phyloP scores from a whole-genome alignment of 2,113 vertebrate genomes.

The Elachura formosa region DNA sequence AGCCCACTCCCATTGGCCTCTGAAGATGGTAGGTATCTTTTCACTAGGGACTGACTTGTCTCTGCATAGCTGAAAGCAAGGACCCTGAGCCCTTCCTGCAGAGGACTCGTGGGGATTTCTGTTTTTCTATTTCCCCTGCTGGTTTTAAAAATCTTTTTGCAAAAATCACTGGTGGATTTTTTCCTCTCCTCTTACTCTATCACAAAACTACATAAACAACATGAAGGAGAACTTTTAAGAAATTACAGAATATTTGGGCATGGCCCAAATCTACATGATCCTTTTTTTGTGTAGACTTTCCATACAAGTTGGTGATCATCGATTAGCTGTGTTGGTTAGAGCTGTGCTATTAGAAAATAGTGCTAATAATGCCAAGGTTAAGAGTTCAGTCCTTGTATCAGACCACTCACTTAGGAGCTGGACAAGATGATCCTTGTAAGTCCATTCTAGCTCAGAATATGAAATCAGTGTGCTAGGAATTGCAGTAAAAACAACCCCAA shows the following conservation, averaged over 20 bases:
- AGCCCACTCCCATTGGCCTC: neutral
- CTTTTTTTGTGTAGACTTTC: neutral
- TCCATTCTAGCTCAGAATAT: neutral
- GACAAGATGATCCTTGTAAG: neutral
- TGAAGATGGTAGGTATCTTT: neutral
- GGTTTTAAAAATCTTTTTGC: neutral
- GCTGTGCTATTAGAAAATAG: neutral
- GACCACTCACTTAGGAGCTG: neutral
- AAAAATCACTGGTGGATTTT: neutral
- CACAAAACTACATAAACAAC: neutral
- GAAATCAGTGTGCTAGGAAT: neutral
- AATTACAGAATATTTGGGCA: neutral
- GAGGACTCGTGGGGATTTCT: neutral
- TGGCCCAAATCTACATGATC: neutral
- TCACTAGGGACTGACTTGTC: neutral
- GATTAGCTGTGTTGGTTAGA: neutral
- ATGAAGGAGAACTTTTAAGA: neutral
- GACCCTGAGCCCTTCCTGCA: neutral
- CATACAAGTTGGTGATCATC: neutral
- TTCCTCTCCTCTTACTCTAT: neutral
- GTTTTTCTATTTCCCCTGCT: neutral
- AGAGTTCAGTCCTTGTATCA: neutral
- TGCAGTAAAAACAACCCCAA: neutral
- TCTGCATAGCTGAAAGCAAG: neutral
- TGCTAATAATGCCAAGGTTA: neutral